Base-by-base conservation (phyloP, 2,888 invertebrate species). In the Rutpela maculata region DNA sequence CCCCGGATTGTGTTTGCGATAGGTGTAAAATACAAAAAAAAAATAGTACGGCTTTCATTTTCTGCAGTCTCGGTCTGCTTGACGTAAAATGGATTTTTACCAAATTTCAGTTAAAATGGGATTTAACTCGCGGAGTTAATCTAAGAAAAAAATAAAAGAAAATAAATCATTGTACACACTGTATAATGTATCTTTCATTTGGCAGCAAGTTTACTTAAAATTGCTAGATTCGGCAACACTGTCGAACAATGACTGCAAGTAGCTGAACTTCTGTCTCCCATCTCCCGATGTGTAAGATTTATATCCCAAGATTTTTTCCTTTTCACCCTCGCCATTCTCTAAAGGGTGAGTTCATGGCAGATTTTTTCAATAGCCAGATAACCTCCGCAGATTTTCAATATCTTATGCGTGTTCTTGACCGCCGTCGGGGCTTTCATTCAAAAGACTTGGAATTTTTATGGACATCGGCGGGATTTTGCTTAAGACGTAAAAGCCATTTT, bases 301-400 rank as follows among this genome's bases (percentile, higher is more conserved):
- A 71, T 72, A 55, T 17, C 72, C 55, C 22, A 60, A 17, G 31
- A 55, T 63, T 71, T 15, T 71, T 72, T 62, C 55, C 65, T 43
- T 31, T 50, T 72, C 65, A 43, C 72, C 59, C 60, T 55, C 55
- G 63, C 63, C n/a, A 38, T 70, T 59, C 60, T 60, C 60, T 43
- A 60, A 70, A 56, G 68, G 70, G 56, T 18, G 60, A 38, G 38
- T 59, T 70, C 70, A 60, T 43, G 18, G 60, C 59, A 70, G 60
- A 70, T 43, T 60, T 60, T 59, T 59, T 70, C 70, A 70, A 59
- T 70, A 56, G 38, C 38, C 59, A 38, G 70, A 70, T 56, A 60
- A 59, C 35, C 70, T 59, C 38, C 38, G 60, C 43, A 70, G 70
- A 70, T 70, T 70, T 70, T 60, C 70, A 19, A 70, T 63, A 63